Evolutionary conservation across 2,888 invertebrate genomes (phyloP).

Genomic region (Strigamia transsilvanica): DNA sequence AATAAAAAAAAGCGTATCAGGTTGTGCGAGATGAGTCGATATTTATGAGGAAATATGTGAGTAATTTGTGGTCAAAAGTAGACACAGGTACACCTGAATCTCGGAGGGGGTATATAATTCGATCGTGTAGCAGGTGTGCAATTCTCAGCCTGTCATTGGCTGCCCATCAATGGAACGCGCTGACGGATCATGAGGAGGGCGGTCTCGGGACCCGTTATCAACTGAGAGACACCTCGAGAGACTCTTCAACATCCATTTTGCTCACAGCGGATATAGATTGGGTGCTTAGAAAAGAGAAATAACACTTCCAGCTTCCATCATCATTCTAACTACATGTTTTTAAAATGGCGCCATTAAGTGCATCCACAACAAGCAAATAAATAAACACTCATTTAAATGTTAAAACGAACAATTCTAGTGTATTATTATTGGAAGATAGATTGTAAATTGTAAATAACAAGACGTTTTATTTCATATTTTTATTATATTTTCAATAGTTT

Average conservation of each 20-base stretch:
- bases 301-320: not conserved
- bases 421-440: too few relatives aligned
- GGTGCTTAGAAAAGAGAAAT: not conserved
- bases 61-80: conserved; percentile 8
- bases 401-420: too few relatives aligned
- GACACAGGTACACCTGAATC: conserved; percentile 8
- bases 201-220: conserved; percentile 8
- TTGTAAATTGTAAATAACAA: too few relatives aligned
- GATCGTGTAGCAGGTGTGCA: not conserved
- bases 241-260: conserved; percentile 2
- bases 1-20: not conserved
- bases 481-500: not conserved
- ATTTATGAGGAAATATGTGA: conserved; percentile 8
- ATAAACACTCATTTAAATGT: too few relatives aligned
- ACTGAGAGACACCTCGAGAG: conserved; percentile 3
- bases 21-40: not conserved
- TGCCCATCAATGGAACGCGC: not conserved
- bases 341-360: not conserved
- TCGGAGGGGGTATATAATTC: conserved; percentile 8
- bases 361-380: not conserved
- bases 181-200: conserved; percentile 8
- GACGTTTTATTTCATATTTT: not conserved
- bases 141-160: conserved; percentile 8
- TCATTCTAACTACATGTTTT: not conserved
- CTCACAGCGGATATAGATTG: not conserved